Base-by-base conservation (phyloP, 2,113 vertebrate genomes). In the Campylomormyrus numenius region DNA sequence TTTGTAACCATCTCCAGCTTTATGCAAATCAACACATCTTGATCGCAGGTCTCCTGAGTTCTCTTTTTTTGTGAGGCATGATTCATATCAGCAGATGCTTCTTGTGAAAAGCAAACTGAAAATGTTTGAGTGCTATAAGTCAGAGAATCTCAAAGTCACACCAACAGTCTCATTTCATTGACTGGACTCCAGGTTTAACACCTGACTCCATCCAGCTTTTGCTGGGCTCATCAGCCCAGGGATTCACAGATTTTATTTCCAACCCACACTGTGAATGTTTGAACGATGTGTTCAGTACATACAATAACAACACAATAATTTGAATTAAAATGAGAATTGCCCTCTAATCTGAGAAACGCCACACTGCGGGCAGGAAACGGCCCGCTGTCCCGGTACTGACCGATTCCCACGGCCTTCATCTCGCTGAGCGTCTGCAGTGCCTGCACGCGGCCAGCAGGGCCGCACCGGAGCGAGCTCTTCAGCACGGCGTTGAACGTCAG, bases 381-480 rank as follows among this genome's bases (percentile, higher is more conserved):
- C 50, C 35, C 5, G 0, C n/a, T 35, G n/a, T 0, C 19, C 21
- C 0, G 1, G 13, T 1, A 90, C 95, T 94, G 88, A 98, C 98
- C 96, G 92, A 99, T 97, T 35, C 93, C 94, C 19, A 99, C 48
- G 3, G 96, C 95, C 91, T 96, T 97, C 98, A 99, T 99, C 93
- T 99, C 98, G 49, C 92, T 96, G 24, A 99, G 70, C 0, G 94
- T 94, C 3, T 92, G 90, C 1, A 96, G 88, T 3, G 95, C 92
- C 46, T 94, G 89, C 0, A 27, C 0, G 93, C 66, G 97, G 84
- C 94, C 96, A 46, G 96, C 0, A 6, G n/a, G 0, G 35, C 97
- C 95, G 46, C 97, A 97, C 83, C 90, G 95, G 31, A 94, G 94
- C 90, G 99, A 93, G 49, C 90, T 92, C 93, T 96, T 98, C 86